Conservation (phyloP, 2,113 vertebrate species). For the Leptodactylus fuscus region DNA sequence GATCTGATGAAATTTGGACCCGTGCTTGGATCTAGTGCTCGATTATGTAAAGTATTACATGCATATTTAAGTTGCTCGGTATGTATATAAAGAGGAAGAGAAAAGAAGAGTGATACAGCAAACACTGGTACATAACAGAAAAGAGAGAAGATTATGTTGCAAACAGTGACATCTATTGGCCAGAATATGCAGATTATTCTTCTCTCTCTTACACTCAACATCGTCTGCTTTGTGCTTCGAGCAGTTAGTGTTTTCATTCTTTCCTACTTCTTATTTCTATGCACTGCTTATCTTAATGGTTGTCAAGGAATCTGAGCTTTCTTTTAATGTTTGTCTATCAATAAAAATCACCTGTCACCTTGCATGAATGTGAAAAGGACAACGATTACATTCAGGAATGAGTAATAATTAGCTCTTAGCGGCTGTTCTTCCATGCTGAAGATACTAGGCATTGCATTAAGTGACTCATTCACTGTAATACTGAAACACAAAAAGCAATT, state of each 20-base stretch:
- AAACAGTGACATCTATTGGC: constrained; percentile 61
- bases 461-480: constrained; percentile 26
- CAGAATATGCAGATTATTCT: constrained; percentile 49
- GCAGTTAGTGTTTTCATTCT: background rate
- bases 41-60: too few relatives aligned
- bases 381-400: constrained; percentile 3
- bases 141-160: constrained; percentile 44
- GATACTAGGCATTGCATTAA: constrained; percentile 21
- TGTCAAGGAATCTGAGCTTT: constrained; percentile 24
- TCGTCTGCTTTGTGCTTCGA: background rate
- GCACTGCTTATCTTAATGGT: constrained; percentile 31
- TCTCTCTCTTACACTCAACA: background rate
- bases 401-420: constrained; percentile 40
- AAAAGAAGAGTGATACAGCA: background rate
- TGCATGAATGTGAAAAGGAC: constrained; percentile 45
- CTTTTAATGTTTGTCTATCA: constrained; percentile 48
- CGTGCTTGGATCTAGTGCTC: too few relatives aligned
- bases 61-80: too few relatives aligned
- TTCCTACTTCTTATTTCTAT: constrained; percentile 3
- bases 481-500: constrained; percentile 40
- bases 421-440: constrained; percentile 9
- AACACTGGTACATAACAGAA: background rate
- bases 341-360: constrained; percentile 47
- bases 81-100: background rate
- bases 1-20: too few relatives aligned